These are phyloP conservation scores for Trematomus loennbergii DNA, from an alignment of 2,113 vertebrate genomes.

Conservation along the genomic window DNA sequence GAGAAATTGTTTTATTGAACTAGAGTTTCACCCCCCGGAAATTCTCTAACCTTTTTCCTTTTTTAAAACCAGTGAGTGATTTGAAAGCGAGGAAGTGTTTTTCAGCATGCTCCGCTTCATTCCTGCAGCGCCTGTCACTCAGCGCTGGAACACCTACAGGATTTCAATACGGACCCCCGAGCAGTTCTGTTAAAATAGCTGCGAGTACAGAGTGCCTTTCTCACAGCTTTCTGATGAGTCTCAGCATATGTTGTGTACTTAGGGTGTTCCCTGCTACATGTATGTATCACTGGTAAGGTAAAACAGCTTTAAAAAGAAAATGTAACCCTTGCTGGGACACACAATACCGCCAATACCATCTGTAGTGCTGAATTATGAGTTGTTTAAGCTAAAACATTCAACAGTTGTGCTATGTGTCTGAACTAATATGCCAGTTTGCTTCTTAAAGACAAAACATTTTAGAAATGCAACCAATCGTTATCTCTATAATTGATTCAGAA, in stretches of 20 bases:
- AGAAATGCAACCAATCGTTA: no score
- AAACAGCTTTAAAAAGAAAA: background rate
- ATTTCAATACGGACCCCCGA: conserved; percentile 17
- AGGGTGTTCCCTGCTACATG: background rate
- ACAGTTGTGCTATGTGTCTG: no score
- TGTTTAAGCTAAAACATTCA: no score
- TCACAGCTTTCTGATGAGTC: background rate
- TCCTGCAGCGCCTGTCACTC: conserved; percentile 30
- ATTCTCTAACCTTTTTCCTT: conserved; percentile 1
- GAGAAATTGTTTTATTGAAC: conserved; percentile 21
- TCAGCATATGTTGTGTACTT: background rate
- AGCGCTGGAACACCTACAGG: conserved; percentile 8
- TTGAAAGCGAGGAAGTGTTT: background rate
- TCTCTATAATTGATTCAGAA: no score
- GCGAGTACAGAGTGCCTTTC: background rate
- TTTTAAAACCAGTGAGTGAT: background rate
- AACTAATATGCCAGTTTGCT: no score
- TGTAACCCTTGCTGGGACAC: no score
- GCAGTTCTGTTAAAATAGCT: conserved; percentile 2
- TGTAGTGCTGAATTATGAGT: no score
- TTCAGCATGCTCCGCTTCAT: conserved; percentile 27
- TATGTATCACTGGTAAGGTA: background rate
- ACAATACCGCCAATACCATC: no score
- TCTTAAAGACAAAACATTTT: no score
- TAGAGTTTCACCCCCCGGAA: conserved; percentile 3